Evolutionary conservation across 2,888 invertebrate species (phyloP).

Genomic region (Parasteatoda lunata): DNA sequence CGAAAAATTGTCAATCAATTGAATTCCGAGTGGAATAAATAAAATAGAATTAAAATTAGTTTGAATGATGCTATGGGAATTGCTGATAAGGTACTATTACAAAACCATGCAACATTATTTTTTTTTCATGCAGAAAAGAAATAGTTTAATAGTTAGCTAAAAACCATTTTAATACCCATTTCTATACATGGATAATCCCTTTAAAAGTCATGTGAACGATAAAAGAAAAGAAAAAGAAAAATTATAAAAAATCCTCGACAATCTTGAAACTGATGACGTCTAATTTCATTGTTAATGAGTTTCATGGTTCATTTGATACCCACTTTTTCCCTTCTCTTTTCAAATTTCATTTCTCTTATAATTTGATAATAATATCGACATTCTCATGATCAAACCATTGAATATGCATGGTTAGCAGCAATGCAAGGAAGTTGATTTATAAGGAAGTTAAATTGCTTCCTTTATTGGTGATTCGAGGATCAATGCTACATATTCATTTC

Average conservation of each 20-base stretch:
- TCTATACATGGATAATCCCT: too few relatives aligned
- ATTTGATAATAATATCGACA: slow-evolving; percentile 16
- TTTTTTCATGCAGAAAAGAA: too few relatives aligned
- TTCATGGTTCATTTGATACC: not conserved
- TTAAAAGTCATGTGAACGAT: not conserved
- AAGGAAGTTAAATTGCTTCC: slow-evolving; percentile 61
- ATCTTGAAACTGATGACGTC: not conserved
- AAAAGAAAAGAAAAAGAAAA: not conserved
- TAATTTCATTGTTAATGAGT: not conserved
- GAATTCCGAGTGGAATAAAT: too few relatives aligned
- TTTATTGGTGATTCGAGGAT: slow-evolving; percentile 28
- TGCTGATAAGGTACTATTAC: too few relatives aligned
- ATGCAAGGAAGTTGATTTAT: slow-evolving; percentile 54
- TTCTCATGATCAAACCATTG: slow-evolving; percentile 20
- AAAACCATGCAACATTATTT: too few relatives aligned
- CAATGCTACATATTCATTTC: slow-evolving; percentile 45
- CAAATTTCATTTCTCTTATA: not conserved
- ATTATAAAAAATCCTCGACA: not conserved
- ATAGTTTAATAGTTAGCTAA: too few relatives aligned
- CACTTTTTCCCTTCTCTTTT: not conserved
- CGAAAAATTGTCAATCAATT: too few relatives aligned
- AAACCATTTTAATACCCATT: too few relatives aligned
- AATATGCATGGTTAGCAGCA: slow-evolving; percentile 36
- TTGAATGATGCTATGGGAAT: too few relatives aligned
- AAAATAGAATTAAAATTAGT: too few relatives aligned